These are phyloP conservation scores for Gymnosoma rotundatum DNA, from an alignment of 2,888 invertebrate species.

Conservation along the genomic window DNA sequence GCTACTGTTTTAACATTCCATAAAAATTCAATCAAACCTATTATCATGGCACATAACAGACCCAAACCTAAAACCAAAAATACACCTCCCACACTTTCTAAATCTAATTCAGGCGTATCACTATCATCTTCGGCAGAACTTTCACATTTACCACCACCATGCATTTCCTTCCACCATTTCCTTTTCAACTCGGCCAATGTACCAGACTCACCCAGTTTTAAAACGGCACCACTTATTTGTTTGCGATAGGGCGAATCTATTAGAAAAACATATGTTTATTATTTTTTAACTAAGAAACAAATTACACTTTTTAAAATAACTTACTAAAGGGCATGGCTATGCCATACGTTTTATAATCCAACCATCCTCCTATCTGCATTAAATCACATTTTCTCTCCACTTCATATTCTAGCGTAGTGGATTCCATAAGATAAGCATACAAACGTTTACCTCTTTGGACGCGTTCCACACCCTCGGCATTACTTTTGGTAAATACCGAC, in stretches of 20 bases:
- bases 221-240: constrained; percentile 92
- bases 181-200: constrained; percentile 90
- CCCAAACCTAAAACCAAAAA: constrained; percentile 92
- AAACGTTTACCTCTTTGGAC: constrained; percentile 89
- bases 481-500: constrained; percentile 91
- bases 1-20: constrained; percentile 91
- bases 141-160: constrained; percentile 82
- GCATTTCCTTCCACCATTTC: constrained; percentile 94
- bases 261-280: not conserved
- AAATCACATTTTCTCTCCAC: constrained; percentile 93
- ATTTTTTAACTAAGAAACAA: not conserved
- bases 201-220: constrained; percentile 95
- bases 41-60: constrained; percentile 86
- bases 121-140: constrained; percentile 73
- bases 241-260: constrained; percentile 90
- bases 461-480: constrained; percentile 93
- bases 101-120: constrained; percentile 80
- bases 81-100: constrained; percentile 93
- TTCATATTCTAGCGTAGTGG: constrained; percentile 96
- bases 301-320: constrained; percentile 74
- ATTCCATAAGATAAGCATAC: constrained; percentile 98
- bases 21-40: constrained; percentile 92
- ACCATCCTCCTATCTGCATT: constrained; percentile 89
- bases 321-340: constrained; percentile 95
- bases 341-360: constrained; percentile 96